Evolutionary conservation across 92 coral and sea anemone genomes (phyloP).

Genomic region (Pocillopora meandrina): DNA sequence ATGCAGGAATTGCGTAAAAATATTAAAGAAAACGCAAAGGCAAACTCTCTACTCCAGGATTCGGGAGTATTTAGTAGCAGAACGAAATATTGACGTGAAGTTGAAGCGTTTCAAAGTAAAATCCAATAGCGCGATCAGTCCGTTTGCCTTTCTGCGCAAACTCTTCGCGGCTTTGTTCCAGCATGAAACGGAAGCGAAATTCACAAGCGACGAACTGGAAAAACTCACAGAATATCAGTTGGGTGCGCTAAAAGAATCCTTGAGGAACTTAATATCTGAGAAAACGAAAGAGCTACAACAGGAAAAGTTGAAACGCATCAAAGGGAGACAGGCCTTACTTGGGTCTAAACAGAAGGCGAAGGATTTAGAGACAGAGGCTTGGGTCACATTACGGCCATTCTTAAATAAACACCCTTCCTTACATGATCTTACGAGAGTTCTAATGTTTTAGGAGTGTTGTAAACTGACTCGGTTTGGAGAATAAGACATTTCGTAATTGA

Average conservation of each 20-base stretch:
- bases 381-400: conserved; percentile 54
- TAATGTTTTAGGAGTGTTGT: conserved; percentile 23
- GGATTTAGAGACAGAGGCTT: conserved; percentile 40
- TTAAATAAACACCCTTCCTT: conserved; percentile 40
- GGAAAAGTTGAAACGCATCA: conserved; percentile 13
- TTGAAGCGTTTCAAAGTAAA: conserved; percentile 33
- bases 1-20: conserved; percentile 29
- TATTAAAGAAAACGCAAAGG: not conserved
- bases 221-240: conserved; percentile 32
- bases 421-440: conserved; percentile 45
- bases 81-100: conserved; percentile 26
- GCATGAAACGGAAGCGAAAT: conserved; percentile 21
- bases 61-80: conserved; percentile 6
- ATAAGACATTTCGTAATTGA: no score
- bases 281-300: conserved; percentile 18
- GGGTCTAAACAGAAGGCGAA: conserved; percentile 35
- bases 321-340: conserved; percentile 15
- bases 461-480: not conserved
- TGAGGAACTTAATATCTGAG: conserved; percentile 4
- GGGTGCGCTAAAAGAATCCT: conserved; percentile 9
- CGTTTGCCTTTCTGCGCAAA: conserved; percentile 29
- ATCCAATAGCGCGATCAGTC: conserved; percentile 9
- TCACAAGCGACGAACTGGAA: conserved; percentile 20
- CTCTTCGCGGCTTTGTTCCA: conserved; percentile 24
- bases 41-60: conserved; percentile 15